Percentiles rank a stretch among this genome's conserved stretches.
These are phyloP conservation scores for Polypterus bichir DNA, from an alignment of 2,113 vertebrate species.

Conservation along the genomic window DNA sequence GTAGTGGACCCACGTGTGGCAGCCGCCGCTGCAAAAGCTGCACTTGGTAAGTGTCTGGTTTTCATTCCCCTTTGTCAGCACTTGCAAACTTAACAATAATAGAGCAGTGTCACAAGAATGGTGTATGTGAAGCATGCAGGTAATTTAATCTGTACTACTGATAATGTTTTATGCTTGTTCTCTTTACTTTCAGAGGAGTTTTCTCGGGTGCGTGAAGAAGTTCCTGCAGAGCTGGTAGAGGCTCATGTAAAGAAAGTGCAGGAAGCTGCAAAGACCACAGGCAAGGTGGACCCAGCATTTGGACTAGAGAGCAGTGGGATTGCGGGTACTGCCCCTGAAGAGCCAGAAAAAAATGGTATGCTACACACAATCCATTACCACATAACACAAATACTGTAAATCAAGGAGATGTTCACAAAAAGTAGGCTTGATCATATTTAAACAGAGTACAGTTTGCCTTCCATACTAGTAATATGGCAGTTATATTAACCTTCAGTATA, in stretches of 20 bases:
- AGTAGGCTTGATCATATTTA: no score
- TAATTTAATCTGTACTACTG: background rate
- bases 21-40: constrained; percentile 81
- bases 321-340: constrained; percentile 76
- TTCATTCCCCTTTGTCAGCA: background rate
- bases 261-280: constrained; percentile 74
- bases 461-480: no score
- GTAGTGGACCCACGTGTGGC: constrained; percentile 92
- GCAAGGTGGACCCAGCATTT: constrained; percentile 78
- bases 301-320: constrained; percentile 92
- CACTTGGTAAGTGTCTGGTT: constrained; percentile 56
- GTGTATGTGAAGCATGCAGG: background rate
- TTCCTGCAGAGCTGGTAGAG: constrained; percentile 82
- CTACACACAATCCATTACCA: background rate
- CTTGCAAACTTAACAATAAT: background rate
- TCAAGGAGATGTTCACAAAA: no score
- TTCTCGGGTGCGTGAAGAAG: constrained; percentile 86
- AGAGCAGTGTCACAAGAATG: background rate
- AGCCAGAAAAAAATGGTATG: constrained; percentile 75
- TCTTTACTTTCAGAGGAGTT: constrained; percentile 74
- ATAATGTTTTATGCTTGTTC: fast-evolving
- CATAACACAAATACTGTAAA: background rate
- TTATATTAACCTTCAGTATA: no score
- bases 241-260: constrained; percentile 95
- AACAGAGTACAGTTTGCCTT: no score